phyloP scores from a whole-genome alignment of 2,113 vertebrate genomes.

The Antennarius striatus region DNA sequence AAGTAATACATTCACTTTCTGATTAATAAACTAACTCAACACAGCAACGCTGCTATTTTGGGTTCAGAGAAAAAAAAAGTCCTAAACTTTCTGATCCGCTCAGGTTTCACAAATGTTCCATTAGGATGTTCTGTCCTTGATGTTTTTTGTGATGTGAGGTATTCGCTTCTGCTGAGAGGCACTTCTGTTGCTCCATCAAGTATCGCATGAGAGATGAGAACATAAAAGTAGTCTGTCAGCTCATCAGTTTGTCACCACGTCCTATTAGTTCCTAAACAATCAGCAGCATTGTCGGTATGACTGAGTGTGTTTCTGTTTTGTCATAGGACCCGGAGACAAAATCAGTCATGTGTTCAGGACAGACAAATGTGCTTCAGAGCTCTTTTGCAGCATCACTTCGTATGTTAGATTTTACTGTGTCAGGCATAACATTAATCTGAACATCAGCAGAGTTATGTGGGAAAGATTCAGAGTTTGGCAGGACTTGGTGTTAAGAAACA shows the following conservation, averaged over 20 bases:
- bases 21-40: too few species aligned
- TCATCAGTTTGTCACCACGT: conserved; percentile 5
- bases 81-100: too few species aligned
- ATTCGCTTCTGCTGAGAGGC: too few species aligned
- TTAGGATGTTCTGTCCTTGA: too few species aligned
- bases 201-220: background rate
- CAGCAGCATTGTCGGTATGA: background rate
- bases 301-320: background rate
- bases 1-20: too few species aligned
- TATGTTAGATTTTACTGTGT: conserved; percentile 68
- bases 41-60: too few species aligned
- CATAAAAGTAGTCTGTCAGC: background rate
- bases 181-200: background rate
- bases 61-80: too few species aligned
- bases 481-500: too few species aligned
- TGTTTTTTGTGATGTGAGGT: too few species aligned
- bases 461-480: too few species aligned
- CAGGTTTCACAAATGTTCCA: too few species aligned
- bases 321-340: background rate
- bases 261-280: conserved; percentile 19
- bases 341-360: conserved; percentile 40
- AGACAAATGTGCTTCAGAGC: conserved; percentile 52
- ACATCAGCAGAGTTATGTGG: too few species aligned
- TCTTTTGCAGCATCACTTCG: conserved; percentile 53
- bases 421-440: conserved; percentile 69